A percentile compares a stretch with the other conserved stretches of the same genome.
Evolutionary conservation across 1,140 invertebrate genomes (phyloP).

Genomic region (Aphidius ervi): DNA sequence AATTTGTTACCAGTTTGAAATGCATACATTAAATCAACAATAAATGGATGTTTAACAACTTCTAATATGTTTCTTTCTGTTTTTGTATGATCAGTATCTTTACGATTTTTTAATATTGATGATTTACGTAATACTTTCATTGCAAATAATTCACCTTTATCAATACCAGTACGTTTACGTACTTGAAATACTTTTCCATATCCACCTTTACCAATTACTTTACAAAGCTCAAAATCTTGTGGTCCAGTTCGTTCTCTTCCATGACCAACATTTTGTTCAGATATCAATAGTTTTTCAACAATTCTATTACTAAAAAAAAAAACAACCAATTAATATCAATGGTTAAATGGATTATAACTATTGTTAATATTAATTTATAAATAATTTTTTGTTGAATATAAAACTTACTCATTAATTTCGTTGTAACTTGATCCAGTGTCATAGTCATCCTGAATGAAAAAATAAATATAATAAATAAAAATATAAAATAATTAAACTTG

Average conservation of each 20-base stretch:
- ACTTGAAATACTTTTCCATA: constrained; percentile 99
- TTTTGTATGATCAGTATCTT: constrained; percentile 99
- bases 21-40: constrained; percentile 97
- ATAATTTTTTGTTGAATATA: too few species aligned
- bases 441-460: constrained; percentile 61
- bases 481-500: too few species aligned
- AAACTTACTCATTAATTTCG: constrained; percentile 71
- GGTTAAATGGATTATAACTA: too few species aligned
- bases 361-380: too few species aligned
- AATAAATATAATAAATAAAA: too few species aligned
- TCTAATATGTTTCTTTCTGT: constrained; percentile 99
- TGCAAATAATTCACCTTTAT: constrained; percentile 91
- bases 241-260: constrained; percentile 72
- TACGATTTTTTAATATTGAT: constrained; percentile 97
- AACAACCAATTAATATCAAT: too few species aligned
- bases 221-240: constrained; percentile 91
- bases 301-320: constrained; percentile 17
- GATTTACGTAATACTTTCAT: constrained; percentile 99
- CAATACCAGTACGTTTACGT: constrained; percentile 84
- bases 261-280: constrained; percentile 80
- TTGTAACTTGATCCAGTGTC: constrained; percentile 73
- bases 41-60: constrained; percentile 98
- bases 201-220: constrained; percentile 96
- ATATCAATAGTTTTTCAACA: constrained; percentile 67
- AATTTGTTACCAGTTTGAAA: constrained; percentile 98